Base-by-base conservation (phyloP, 2,888 invertebrate genomes). In the Chydorus sphaericus region DNA sequence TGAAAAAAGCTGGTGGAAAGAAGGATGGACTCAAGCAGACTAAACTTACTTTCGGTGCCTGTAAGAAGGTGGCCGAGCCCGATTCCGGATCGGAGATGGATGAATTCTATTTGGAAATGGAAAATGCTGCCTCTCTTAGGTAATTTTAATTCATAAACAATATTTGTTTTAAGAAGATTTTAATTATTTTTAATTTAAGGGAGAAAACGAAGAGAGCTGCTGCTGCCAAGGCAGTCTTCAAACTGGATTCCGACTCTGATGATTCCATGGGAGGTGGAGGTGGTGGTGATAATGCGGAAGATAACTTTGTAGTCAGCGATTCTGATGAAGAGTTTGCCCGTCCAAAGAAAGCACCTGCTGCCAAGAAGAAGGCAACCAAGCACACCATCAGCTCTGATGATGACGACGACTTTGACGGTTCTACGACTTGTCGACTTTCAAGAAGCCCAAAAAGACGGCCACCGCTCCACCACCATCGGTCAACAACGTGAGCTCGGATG, bases 21-120 rank as follows among this genome's bases (percentile, higher is more conserved):
- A 56, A 54, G 58, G 81, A 62, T 58, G 63, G 79, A 1, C 63
- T 84, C 59, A 87, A 85, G 65, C 88, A 88, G 69, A 75, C 81
- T 0, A 88, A 84, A 65, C 70, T 88, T 33, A 71, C 69, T 20
- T 87, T 87, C 65, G 78, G 79, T 65, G 75, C 62, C 38, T 65
- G 68, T 62, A 69, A 65, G 50, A 66, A 65, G 52, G 62, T 60
- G n/a, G 62, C 62, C 31, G 59, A 63, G 6, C 49, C 48, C 16
- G 59, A 58, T 20, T 56, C 48, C n/a, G 58, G 56, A 1, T 55
- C 56, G 11, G 61, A 57, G 16, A 38, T 58, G 3, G 60, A 59
- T 37, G 62, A 62, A 23, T 56, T 58, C 31, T 39, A 60, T 28
- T 14, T 56, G 30, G 57, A 50, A 30, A 28, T 51, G 23, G 56